Base-by-base conservation (phyloP, 2,888 invertebrate species). In the Nudaria mundana region DNA sequence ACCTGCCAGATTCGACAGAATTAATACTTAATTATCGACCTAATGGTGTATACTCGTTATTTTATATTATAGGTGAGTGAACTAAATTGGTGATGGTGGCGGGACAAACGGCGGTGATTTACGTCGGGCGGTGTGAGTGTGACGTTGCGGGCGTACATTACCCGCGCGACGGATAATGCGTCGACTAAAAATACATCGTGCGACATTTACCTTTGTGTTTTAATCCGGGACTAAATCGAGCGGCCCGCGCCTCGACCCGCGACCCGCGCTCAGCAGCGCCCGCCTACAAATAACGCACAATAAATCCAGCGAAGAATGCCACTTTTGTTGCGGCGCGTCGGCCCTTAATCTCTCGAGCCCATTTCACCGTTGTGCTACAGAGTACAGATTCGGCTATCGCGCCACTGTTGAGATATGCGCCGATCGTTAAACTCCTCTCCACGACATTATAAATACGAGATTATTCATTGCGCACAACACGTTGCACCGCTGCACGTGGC, bases 171-270 rank as follows among this genome's bases (percentile, higher is more conserved):
- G 56, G 56, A 49, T n/a, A 56, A 52, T 48, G 63, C 58, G 57
- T 56, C 55, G 40, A 56, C 74, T 71, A 73, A 67, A 69, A 65
- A 75, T 76, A 75, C 54, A 42, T 51, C 51, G 22, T 47, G 59
- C 72, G 76, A 76, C 78, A 77, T 76, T 78, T 78, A 78, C 76
- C 77, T 77, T 79, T 78, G 79, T 77, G 57, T 65, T 68, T 65
- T 57, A 66, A 66, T 63, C 61, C 56, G 63, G 62, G 56, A 60
- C 57, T 74, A 68, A 64, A 70, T 66, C 66, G 63, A 59, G n/a
- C n/a, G n/a, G n/a, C n/a, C n/a, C n/a, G n/a, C n/a, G n/a, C n/a
- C n/a, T n/a, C n/a, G n/a, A n/a, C n/a, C n/a, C n/a, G n/a, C n/a
- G n/a, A n/a, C n/a, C n/a, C n/a, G 66, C 61, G 61, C 61, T 44